Percentiles rank a stretch among this genome's conserved stretches.
phyloP scores from a whole-genome alignment of 2,113 vertebrate genomes.

The Daphoenositta chrysoptera region DNA sequence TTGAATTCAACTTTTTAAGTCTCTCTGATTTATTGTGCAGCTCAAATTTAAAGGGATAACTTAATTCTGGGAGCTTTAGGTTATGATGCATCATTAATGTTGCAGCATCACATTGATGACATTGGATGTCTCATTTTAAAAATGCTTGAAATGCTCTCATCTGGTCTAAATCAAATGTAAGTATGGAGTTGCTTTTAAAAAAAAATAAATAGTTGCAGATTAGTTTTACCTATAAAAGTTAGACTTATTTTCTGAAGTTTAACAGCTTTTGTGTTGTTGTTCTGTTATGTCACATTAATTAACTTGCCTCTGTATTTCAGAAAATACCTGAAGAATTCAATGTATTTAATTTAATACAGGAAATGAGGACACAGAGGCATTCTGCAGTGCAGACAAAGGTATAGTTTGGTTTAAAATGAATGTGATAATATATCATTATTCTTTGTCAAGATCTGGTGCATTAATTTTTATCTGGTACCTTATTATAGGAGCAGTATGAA shows the following conservation, averaged over 20 bases:
- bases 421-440: background rate
- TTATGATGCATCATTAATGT: background rate
- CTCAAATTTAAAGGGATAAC: background rate
- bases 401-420: background rate
- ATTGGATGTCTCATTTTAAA: background rate
- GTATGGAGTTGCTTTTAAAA: background rate
- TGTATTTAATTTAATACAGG: slow-evolving; percentile 95
- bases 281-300: background rate
- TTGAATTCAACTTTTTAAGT: background rate
- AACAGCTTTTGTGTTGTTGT: background rate
- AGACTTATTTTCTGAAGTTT: background rate
- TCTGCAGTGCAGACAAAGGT: slow-evolving; percentile 99
- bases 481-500: slow-evolving; percentile 91
- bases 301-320: slow-evolving; percentile 68
- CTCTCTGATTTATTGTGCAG: background rate
- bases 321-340: slow-evolving; percentile 99
- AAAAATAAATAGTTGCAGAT: background rate
- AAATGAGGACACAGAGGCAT: slow-evolving; percentile 98
- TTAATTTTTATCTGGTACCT: background rate
- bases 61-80: background rate
- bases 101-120: background rate
- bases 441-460: background rate
- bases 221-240: background rate
- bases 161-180: background rate
- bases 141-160: background rate